These are phyloP conservation scores for Formica exsecta DNA, from an alignment of 1,140 invertebrate genomes.

Conservation along the genomic window DNA sequence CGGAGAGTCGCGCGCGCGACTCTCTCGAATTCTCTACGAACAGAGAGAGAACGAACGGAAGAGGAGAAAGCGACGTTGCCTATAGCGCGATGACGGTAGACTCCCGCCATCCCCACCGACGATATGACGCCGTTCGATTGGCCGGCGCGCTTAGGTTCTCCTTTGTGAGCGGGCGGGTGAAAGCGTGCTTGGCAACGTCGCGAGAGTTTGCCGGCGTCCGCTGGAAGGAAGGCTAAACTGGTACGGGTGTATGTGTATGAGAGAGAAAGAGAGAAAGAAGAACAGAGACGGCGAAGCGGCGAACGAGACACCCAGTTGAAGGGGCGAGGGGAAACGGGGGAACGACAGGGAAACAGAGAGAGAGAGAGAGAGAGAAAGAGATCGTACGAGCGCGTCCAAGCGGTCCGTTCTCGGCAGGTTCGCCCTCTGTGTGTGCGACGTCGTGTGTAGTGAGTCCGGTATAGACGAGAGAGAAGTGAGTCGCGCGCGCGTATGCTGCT, in stretches of 20 bases:
- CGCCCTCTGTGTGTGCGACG: conserved; percentile 73
- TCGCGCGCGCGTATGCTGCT: conserved; percentile 70
- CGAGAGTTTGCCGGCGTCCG: conserved; percentile 73
- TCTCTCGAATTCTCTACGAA: conserved; percentile 78
- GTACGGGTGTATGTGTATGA: conserved; percentile 49
- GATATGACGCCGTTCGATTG: conserved; percentile 76
- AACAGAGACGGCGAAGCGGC: conserved; percentile 32
- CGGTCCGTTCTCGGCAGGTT: conserved; percentile 69
- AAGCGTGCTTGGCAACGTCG: conserved; percentile 81
- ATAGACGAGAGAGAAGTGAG: conserved; percentile 71
- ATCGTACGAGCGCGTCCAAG: conserved; percentile 52
- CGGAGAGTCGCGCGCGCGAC: conserved; percentile 65
- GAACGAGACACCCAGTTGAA: conserved; percentile 74
- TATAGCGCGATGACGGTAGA: conserved; percentile 67
- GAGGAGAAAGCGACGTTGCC: conserved; percentile 81
- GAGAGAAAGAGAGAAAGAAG: conserved; percentile 42
- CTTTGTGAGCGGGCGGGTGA: conserved; percentile 85
- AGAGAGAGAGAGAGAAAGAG: conserved; percentile 43
- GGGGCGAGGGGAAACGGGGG: conserved; percentile 48
- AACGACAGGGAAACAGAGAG: conserved; percentile 26
- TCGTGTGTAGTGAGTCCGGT: conserved; percentile 70
- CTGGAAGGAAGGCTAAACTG: conserved; percentile 78
- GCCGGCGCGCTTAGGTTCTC: conserved; percentile 78
- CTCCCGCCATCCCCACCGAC: conserved; percentile 82
- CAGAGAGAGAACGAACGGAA: conserved; percentile 72